phyloP scores from a whole-genome alignment of 2,113 vertebrate species.

The Lampris megalopsis region DNA sequence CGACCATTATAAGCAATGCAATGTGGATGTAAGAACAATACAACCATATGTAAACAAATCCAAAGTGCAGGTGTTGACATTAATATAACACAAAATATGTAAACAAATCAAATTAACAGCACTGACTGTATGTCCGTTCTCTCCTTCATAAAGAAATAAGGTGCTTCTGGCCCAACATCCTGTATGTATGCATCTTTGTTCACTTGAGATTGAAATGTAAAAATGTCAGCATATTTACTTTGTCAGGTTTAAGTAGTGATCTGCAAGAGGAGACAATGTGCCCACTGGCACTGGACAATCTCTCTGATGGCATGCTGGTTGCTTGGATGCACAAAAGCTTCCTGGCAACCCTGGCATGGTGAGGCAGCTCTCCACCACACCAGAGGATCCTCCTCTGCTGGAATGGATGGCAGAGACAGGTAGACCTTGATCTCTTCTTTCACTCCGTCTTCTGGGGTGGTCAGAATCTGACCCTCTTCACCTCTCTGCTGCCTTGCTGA shows the following conservation, averaged over 20 bases:
- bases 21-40: too few species aligned
- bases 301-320: conserved; percentile 28
- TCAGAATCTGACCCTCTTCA: background rate
- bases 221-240: conserved; percentile 42
- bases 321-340: conserved; percentile 39
- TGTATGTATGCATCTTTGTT: conserved; percentile 18
- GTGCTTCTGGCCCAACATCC: background rate
- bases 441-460: background rate
- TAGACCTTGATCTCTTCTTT: conserved; percentile 7
- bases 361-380: conserved; percentile 42
- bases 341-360: conserved; percentile 25
- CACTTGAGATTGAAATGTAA: conserved; percentile 26
- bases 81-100: conserved; percentile 2
- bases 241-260: conserved; percentile 32
- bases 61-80: background rate
- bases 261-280: conserved; percentile 20
- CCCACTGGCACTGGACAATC: conserved; percentile 31
- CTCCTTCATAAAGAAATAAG: conserved; percentile 6
- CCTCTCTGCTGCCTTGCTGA: conserved; percentile 9
- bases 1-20: too few species aligned
- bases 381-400: conserved; percentile 31
- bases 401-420: conserved; percentile 15
- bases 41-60: background rate
- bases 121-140: background rate
- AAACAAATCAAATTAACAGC: background rate